phyloP scores from a whole-genome alignment of 2,113 vertebrate genomes.

The Anolis carolinensis region DNA sequence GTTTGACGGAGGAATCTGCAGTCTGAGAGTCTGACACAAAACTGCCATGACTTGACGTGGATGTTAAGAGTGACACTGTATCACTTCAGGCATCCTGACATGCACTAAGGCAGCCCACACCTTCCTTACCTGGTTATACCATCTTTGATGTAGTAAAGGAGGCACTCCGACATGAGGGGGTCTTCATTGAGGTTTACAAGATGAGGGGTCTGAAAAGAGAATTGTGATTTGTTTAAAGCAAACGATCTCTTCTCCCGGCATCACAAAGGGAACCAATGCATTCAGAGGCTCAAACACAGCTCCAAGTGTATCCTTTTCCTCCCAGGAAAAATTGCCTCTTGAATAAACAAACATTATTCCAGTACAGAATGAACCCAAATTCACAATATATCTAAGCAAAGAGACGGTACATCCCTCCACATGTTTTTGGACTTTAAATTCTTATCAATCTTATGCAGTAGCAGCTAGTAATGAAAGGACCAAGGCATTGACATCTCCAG shows the following conservation, averaged over 20 bases:
- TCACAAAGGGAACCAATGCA: slow-evolving; percentile 4
- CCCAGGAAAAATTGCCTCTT: not conserved
- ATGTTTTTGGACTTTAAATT: not conserved
- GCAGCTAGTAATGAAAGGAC: no score
- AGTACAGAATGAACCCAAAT: not conserved
- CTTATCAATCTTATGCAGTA: not conserved
- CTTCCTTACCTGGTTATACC: slow-evolving; percentile 96
- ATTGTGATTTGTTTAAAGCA: slow-evolving; percentile 28
- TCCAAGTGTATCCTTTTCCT: rapidly evolving
- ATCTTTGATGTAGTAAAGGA: slow-evolving; percentile 99
- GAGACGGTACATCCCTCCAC: not conserved
- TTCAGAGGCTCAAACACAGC: not conserved
- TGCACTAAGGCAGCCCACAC: not conserved
- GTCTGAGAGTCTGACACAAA: no score
- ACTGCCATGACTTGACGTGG: not conserved
- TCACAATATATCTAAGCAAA: not conserved
- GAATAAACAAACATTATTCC: slow-evolving; percentile 11
- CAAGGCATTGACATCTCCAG: no score
- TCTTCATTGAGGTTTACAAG: slow-evolving; percentile 98
- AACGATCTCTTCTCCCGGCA: not conserved
- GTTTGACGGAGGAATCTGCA: no score
- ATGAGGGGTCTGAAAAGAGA: slow-evolving; percentile 89
- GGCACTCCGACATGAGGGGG: slow-evolving; percentile 98
- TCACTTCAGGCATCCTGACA: not conserved
- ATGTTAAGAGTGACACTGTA: not conserved